Conservation (phyloP, 2,113 vertebrate genomes). For the Engraulis encrasicolus region DNA sequence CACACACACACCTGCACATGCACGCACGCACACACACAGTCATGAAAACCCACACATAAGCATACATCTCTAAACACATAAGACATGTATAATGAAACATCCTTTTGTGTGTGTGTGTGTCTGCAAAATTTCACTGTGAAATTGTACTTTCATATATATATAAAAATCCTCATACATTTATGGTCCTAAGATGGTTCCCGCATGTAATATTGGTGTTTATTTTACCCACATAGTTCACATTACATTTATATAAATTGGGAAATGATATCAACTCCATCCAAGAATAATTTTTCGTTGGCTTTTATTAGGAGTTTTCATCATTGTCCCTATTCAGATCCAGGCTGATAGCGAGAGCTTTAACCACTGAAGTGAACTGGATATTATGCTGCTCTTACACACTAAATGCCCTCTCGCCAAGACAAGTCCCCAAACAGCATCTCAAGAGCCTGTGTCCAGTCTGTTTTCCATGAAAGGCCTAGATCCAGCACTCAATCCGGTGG, state of each 20-base stretch:
- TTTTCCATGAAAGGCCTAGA: conserved; percentile 4
- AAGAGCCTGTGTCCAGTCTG: neutral
- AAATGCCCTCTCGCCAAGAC: neutral
- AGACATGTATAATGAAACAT: neutral
- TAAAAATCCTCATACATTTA: too few relatives aligned
- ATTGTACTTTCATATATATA: too few relatives aligned
- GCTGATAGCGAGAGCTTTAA: neutral
- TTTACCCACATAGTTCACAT: neutral
- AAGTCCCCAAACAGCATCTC: conserved; percentile 16
- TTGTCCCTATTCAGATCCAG: neutral
- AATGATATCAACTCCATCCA: neutral
- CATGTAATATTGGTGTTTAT: neutral
- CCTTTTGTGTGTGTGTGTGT: too few relatives aligned
- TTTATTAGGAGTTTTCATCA: neutral
- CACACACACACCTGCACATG: too few relatives aligned
- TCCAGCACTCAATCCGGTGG: conserved; percentile 27
- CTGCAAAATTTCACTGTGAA: too few relatives aligned
- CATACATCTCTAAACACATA: neutral
- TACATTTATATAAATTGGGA: neutral
- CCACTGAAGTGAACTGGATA: neutral
- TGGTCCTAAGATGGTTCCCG: too few relatives aligned
- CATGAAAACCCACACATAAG: neutral
- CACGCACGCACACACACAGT: too few relatives aligned
- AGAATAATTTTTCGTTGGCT: neutral
- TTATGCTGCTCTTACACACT: neutral